Evolutionary conservation across 2,113 vertebrate genomes (phyloP).

Genomic region (Urocynchramus pylzowi): DNA sequence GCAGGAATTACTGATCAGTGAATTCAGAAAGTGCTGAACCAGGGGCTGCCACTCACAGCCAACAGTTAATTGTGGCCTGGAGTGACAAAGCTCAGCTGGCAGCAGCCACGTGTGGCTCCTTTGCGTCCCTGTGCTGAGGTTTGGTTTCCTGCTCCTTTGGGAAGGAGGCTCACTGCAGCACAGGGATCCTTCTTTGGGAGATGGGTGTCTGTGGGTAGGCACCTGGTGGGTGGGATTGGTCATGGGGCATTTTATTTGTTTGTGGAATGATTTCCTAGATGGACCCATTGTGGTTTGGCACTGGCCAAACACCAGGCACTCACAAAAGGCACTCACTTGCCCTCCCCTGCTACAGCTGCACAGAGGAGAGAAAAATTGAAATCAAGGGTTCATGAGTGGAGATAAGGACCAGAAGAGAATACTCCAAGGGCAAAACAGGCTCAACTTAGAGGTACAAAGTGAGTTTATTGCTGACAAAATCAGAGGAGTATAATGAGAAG

Average conservation of each 20-base stretch:
- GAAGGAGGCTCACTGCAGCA: neutral
- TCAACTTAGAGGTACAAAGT: neutral
- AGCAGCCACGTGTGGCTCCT: neutral
- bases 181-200: neutral
- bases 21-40: neutral
- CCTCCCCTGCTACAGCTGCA: neutral
- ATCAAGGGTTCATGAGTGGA: neutral
- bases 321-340: rapidly evolving
- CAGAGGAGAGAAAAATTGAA: neutral
- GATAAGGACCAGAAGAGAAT: neutral
- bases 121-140: neutral
- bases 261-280: neutral
- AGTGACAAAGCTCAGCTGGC: neutral
- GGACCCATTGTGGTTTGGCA: neutral
- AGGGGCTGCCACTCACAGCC: neutral
- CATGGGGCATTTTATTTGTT: neutral
- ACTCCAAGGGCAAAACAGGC: neutral
- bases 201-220: no score
- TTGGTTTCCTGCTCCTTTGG: neutral
- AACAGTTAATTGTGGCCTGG: neutral
- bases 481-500: neutral
- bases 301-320: neutral
- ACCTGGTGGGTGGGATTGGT: neutral
- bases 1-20: neutral
- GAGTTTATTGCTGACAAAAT: neutral